Evolutionary conservation across 2,797 vertebrate genomes (phyloP).

Genomic region (Alcedo quadribrachys): DNA sequence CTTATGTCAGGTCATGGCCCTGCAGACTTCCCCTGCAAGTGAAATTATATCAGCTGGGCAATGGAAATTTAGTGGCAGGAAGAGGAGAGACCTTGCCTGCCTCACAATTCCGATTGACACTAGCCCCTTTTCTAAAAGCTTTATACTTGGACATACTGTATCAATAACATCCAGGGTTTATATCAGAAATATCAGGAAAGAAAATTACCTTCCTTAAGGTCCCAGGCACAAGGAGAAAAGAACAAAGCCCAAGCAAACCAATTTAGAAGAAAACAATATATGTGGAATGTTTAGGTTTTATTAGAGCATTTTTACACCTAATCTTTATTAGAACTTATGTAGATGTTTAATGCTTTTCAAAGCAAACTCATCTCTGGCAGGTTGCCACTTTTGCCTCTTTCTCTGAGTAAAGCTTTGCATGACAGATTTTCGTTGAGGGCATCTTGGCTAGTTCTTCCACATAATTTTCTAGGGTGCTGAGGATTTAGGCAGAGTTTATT

Average conservation of each 20-base stretch:
- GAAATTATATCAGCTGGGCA: background rate
- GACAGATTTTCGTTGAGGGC: background rate
- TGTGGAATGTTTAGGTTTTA: background rate
- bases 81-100: background rate
- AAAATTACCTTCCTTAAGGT: background rate
- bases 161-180: background rate
- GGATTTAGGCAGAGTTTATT: conserved; percentile 3
- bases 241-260: background rate
- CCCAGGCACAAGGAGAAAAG: background rate
- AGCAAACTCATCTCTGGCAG: background rate
- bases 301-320: background rate
- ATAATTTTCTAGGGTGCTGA: background rate
- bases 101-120: background rate
- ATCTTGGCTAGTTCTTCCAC: background rate
- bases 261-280: background rate
- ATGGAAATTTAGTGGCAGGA: background rate
- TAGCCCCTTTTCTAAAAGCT: background rate
- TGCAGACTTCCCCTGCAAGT: background rate
- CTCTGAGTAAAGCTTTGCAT: background rate
- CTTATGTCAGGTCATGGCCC: background rate
- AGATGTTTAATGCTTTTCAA: background rate
- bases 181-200: background rate
- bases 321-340: background rate
- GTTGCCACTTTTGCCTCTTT: background rate
- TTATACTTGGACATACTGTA: background rate